Conservation (phyloP, 2,888 invertebrate species). For the Epiperipatus broadwayi region DNA sequence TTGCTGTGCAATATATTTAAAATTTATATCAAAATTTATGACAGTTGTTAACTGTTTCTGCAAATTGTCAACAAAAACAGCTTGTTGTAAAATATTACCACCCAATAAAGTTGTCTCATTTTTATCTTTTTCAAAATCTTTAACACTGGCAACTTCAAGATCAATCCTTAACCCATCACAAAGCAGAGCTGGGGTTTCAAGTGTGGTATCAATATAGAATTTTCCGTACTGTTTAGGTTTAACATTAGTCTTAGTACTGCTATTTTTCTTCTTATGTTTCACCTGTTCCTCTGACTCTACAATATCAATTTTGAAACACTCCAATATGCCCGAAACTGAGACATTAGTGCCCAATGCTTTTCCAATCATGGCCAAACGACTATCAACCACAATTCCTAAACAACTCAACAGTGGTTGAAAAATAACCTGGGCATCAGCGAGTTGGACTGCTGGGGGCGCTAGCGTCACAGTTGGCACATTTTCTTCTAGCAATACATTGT, state of each 20-base stretch:
- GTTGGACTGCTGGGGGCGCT: constrained; percentile 25
- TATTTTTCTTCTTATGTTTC: constrained; percentile 30
- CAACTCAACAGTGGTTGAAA: constrained; percentile 76
- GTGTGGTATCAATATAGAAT: constrained; percentile 39
- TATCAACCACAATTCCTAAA: constrained; percentile 63
- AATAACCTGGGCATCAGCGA: constrained; percentile 78
- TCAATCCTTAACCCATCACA: constrained; percentile 79
- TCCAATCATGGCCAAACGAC: constrained; percentile 37
- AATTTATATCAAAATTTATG: constrained; percentile 68
- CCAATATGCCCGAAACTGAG: constrained; percentile 45
- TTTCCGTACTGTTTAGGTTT: constrained; percentile 18
- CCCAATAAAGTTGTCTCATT: constrained; percentile 39
- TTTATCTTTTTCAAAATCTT: constrained; percentile 43
- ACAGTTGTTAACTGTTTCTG: constrained; percentile 53
- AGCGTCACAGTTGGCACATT: constrained; percentile 19
- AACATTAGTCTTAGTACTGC: constrained; percentile 15
- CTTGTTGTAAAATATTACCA: constrained; percentile 47
- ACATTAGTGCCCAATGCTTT: constrained; percentile 64
- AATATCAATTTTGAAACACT: constrained; percentile 74
- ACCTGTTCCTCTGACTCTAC: constrained; percentile 55
- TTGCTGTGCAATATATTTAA: constrained; percentile 77
- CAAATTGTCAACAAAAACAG: constrained; percentile 34
- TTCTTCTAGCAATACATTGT: constrained; percentile 11
- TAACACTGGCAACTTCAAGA: constrained; percentile 67
- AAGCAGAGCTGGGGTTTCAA: constrained; percentile 68